phyloP scores from a whole-genome alignment of 2,113 vertebrate species.

The Fulica atra region DNA sequence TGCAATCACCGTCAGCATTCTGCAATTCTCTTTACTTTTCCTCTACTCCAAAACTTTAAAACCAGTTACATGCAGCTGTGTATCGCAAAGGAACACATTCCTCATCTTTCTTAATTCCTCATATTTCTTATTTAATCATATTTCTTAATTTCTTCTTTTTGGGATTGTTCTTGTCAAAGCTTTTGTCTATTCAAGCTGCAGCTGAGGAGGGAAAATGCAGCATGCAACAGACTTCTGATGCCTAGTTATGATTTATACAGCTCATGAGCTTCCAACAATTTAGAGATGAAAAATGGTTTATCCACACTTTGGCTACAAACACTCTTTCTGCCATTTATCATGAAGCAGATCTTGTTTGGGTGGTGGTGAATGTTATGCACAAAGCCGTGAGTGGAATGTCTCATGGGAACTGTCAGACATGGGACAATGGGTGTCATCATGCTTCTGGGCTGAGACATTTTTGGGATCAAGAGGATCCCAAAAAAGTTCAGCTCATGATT shows the following conservation, averaged over 20 bases:
- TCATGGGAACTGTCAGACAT: background rate
- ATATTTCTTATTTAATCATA: background rate
- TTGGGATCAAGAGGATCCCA: background rate
- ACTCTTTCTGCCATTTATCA: conserved; percentile 30
- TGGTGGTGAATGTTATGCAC: background rate
- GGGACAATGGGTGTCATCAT: background rate
- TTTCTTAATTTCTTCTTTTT: background rate
- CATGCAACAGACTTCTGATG: conserved; percentile 2
- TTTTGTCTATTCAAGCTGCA: background rate
- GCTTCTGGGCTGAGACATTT: background rate
- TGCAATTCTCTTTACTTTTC: background rate
- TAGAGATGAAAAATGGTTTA: conserved; percentile 52
- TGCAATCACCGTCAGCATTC: background rate
- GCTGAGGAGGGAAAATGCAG: background rate
- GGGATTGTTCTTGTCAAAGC: background rate
- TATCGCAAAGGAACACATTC: background rate
- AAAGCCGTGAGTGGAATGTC: background rate
- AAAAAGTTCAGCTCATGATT: background rate
- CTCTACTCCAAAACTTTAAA: background rate
- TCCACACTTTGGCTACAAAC: conserved; percentile 23
- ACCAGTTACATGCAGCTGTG: background rate
- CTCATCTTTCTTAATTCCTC: background rate
- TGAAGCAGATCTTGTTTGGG: conserved; percentile 36
- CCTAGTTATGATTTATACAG: conserved; percentile 39
- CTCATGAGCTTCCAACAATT: conserved; percentile 27